Evolutionary conservation across 2,888 invertebrate genomes (phyloP), one percentile per base, ranked within the genome.

Genomic region (Apamea monoglypha): DNA sequence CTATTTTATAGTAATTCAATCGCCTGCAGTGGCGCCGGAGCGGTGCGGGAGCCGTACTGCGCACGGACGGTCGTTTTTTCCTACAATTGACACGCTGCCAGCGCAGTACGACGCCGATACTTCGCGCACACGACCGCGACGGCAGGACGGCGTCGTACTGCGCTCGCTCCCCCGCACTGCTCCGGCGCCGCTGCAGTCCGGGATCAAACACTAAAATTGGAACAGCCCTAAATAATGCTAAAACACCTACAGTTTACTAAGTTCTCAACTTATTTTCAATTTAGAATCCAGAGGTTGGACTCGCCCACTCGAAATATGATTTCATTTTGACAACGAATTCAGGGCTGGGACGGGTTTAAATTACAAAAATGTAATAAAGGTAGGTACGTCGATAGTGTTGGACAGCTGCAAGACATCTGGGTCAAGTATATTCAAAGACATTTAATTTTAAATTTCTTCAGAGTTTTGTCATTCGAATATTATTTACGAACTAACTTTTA

Each of bases 271-370:
- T 68, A 44, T 44, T 44, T 12, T 50, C 32, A 25, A 25, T 70
- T 25, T 25, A 70, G 32, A 50, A 70, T 10, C 16, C 32, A 5
- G 16, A 18, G 12, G 18, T 56, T 53, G 25, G n/a, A 59, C 12
- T 61, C 40, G 12, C 53, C 44, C 36, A 25, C 56, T 70, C 16
- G 50, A 44, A 77, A 50, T 40, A 66, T 21, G 29, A 74, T 50
- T 74, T 74, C 18, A 81, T 40, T 80, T 74, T 56, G 18, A 53
- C 12, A 78, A 44, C 14, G 16, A 81, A 16, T 81, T 64, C 63
- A n/a, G 29, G 16, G 36, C 32, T 47, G 21, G 6, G 3, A 69
- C 18, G 2, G 21, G 14, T 40, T 32, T 1, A 61, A 69, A 59
- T 29, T 10, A 47, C 8, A n/a, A 40, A 61, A 32, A 67, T 1